Evolutionary conservation across 2,113 vertebrate species (phyloP), one percentile per base, ranked within the genome.

Genomic region (Vimba vimba): DNA sequence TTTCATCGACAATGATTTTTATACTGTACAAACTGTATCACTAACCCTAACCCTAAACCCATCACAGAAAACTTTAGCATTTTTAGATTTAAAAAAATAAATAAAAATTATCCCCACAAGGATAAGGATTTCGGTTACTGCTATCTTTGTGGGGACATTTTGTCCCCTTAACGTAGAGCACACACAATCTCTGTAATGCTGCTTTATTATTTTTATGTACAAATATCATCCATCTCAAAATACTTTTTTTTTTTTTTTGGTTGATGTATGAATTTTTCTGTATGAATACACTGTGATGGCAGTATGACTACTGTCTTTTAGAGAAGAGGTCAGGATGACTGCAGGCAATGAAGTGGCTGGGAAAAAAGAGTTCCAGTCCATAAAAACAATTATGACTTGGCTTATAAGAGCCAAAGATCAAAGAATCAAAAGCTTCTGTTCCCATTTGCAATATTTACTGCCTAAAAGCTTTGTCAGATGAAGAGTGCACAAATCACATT

Each of bases 351-450:
- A 39, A 59, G 55, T 62, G 19, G 76, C 52, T 36, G 30, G 33
- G 50, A 78, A n/a, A 75, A 78, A 59, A 4, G 0, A n/a, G 50
- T 36, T 79, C 57, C 77, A 45, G 36, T 25, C 77, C 77, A 45
- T 62, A 43, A 25, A 25, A 13, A 43, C 57, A 79, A 79, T 79
- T 62, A 62, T 62, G 36, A n/a, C 23, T 43, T 43, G 77, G n/a
- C n/a, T n/a, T n/a, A n/a, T 79, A 79, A 62, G 30, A 78, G 77
- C 52, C 30, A 13, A 5, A 60, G 33, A 79, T 62, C 55, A 79
- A 62, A 62, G 77, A 79, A 60, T 79, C 77, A 79, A 43, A 60
- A 60, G 33, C 77, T 43, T 43, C 36, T 45, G 57, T 45, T 62
- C 36, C 21, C 13, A 23, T 79, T 79, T 43, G 23, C 11, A 25